These are phyloP conservation scores for Gastrophysa polygoni DNA, from an alignment of 2,888 invertebrate species.

Conservation along the genomic window DNA sequence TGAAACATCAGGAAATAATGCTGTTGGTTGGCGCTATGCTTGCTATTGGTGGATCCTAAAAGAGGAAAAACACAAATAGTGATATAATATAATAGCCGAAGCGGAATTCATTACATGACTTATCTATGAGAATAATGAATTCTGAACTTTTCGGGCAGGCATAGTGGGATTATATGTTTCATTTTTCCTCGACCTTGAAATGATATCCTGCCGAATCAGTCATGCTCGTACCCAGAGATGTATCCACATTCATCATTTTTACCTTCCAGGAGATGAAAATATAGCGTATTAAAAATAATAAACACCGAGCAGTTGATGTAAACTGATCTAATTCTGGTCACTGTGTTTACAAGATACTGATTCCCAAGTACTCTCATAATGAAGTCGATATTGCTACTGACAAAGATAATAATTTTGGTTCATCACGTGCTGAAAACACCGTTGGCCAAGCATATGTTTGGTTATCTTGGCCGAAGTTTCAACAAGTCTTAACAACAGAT, in stretches of 20 bases:
- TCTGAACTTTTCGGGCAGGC: too few relatives aligned
- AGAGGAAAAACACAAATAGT: too few relatives aligned
- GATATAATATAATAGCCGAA: too few relatives aligned
- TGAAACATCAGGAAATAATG: too few relatives aligned
- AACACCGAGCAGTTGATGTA: constrained; percentile 24
- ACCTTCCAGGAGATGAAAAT: neutral
- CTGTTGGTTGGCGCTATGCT: too few relatives aligned
- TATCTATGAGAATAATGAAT: too few relatives aligned
- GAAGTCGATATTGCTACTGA: constrained; percentile 23
- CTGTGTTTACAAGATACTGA: constrained; percentile 23
- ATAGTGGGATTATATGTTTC: too few relatives aligned
- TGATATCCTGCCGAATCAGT: neutral
- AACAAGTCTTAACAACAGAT: neutral
- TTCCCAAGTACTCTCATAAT: constrained; percentile 27
- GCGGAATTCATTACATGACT: too few relatives aligned
- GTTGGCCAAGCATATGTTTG: neutral
- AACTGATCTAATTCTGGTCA: constrained; percentile 25
- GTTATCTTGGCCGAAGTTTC: neutral
- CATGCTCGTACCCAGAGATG: neutral
- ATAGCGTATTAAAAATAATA: constrained; percentile 18
- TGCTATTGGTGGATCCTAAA: too few relatives aligned
- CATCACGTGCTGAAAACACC: constrained; percentile 17
- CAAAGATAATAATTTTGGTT: constrained; percentile 17
- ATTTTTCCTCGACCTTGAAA: too few relatives aligned
- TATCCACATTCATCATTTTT: neutral